Evolutionary conservation across 2,113 vertebrate species (phyloP).

Genomic region (Colinus virginianus): DNA sequence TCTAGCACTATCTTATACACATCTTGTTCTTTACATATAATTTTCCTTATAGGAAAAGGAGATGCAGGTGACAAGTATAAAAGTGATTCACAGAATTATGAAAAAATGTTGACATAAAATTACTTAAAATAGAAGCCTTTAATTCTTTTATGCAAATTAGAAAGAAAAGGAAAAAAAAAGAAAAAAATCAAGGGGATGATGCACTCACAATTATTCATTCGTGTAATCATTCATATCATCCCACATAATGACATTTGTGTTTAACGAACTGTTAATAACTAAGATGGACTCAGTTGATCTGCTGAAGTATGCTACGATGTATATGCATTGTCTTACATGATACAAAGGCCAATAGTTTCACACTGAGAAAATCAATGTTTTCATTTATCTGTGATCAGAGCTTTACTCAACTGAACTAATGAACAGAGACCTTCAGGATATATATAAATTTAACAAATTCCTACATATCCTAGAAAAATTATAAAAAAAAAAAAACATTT

Average conservation of each 20-base stretch:
- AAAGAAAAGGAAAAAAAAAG: not conserved
- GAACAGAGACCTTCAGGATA: not conserved
- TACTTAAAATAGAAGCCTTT: not conserved
- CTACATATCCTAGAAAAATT: not conserved
- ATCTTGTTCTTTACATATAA: not conserved
- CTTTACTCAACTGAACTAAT: not conserved
- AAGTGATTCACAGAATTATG: not conserved
- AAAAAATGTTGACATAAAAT: not conserved
- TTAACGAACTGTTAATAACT: not conserved
- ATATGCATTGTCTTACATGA: not conserved
- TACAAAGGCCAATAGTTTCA: not conserved
- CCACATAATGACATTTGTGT: not conserved
- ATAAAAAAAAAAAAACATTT: not conserved
- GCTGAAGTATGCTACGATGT: not conserved
- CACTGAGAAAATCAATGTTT: not conserved
- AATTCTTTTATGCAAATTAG: not conserved
- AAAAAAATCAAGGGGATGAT: not conserved
- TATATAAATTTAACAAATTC: not conserved
- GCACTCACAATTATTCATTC: not conserved
- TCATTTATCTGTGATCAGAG: not conserved
- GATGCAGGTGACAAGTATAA: not conserved
- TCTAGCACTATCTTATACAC: not conserved
- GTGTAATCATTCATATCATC: not conserved
- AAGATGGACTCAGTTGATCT: not conserved
- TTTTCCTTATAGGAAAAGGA: not conserved